phyloP scores from a whole-genome alignment of 1,140 invertebrate species.

The Caligus rogercresseyi region DNA sequence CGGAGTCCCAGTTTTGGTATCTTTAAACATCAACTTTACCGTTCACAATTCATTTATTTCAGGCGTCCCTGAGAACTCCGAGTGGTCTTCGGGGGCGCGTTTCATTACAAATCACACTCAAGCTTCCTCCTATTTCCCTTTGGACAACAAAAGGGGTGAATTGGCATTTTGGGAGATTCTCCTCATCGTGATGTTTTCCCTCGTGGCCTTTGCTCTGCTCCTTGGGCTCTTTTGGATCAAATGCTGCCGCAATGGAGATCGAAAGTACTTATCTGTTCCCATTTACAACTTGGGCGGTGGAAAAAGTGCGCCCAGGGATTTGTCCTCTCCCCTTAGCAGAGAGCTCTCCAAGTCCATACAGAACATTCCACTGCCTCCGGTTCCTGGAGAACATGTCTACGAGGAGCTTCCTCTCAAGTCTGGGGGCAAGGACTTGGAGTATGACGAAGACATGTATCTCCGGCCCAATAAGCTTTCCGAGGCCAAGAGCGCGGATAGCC shows the following conservation, averaged over 20 bases:
- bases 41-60: too few species aligned
- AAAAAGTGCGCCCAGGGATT: background rate
- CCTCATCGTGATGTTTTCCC: background rate
- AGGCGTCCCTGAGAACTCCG: background rate
- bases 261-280: background rate
- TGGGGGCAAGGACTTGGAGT: background rate
- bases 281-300: background rate
- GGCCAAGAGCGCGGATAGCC: background rate
- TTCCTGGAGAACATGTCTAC: background rate
- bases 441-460: background rate
- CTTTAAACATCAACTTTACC: too few species aligned
- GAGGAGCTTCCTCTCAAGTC: background rate
- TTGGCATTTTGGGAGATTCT: background rate
- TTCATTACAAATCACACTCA: background rate
- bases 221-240: background rate
- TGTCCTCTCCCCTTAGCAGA: background rate
- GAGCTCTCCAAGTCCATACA: background rate
- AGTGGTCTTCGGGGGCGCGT: background rate
- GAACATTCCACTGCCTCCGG: background rate
- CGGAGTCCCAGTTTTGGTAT: too few species aligned
- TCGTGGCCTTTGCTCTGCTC: background rate
- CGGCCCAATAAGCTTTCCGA: background rate
- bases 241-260: background rate
- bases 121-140: background rate
- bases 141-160: background rate